Evolutionary conservation across 2,113 vertebrate species (phyloP).

Genomic region (Nothobranchius kuhntae): DNA sequence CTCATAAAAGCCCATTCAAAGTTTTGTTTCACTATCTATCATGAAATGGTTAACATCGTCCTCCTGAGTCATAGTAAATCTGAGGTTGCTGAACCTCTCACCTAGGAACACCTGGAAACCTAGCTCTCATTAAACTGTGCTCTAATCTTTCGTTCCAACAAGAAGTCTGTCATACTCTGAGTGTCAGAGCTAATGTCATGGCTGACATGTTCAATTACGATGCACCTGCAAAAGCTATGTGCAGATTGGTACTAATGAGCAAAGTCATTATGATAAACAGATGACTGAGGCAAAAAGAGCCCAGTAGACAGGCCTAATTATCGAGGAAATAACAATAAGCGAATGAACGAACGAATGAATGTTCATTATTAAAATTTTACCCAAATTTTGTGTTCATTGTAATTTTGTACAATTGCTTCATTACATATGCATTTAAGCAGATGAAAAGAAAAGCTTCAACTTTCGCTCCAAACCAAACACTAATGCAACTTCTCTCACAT

Average conservation of each 20-base stretch:
- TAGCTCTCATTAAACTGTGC: slow-evolving; percentile 20
- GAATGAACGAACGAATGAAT: neutral
- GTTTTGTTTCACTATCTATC: neutral
- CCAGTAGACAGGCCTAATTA: neutral
- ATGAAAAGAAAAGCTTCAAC: too few relatives aligned
- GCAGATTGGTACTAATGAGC: slow-evolving; percentile 37
- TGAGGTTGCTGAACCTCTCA: neutral
- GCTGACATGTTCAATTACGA: slow-evolving; percentile 44
- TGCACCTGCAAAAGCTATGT: slow-evolving; percentile 53
- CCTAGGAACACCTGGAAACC: neutral
- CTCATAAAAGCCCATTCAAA: neutral
- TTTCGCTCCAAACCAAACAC: too few relatives aligned
- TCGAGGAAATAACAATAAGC: neutral
- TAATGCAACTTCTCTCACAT: too few relatives aligned
- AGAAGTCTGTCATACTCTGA: slow-evolving; percentile 1
- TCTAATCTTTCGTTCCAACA: slow-evolving; percentile 27
- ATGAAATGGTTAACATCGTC: neutral
- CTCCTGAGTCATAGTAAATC: neutral
- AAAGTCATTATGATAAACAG: slow-evolving; percentile 52
- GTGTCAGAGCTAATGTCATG: slow-evolving; percentile 42
- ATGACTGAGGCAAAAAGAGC: slow-evolving; percentile 5
- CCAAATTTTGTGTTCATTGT: too few relatives aligned
- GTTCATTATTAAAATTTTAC: neutral
- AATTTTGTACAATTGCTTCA: too few relatives aligned
- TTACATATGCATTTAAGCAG: too few relatives aligned